These are phyloP conservation scores for Ditylenchus weischeri DNA, from an alignment of 2,888 invertebrate genomes.

Conservation along the genomic window DNA sequence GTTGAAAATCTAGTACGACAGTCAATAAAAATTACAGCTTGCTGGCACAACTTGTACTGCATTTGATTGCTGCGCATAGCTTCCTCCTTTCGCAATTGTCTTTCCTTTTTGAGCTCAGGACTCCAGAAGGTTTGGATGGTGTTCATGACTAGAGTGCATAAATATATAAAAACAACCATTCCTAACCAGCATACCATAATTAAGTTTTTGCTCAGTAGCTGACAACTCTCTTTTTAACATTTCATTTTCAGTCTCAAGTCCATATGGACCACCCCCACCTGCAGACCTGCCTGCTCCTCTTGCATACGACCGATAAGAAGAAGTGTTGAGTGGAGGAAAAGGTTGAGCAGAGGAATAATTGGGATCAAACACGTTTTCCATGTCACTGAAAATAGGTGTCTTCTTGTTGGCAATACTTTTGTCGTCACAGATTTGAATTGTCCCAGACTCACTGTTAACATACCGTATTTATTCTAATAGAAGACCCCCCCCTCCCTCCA, in stretches of 20 bases:
- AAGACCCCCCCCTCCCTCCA: too few relatives aligned
- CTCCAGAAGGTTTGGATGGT: constrained; percentile 99
- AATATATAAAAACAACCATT: too few relatives aligned
- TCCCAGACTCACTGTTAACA: too few relatives aligned
- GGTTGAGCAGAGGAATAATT: too few relatives aligned
- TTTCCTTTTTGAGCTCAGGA: constrained; percentile 96
- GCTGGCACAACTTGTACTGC: constrained; percentile 36
- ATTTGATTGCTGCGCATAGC: constrained; percentile 64
- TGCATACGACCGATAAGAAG: neutral
- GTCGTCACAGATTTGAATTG: too few relatives aligned
- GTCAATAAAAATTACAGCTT: constrained; percentile 25
- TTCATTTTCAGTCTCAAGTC: constrained; percentile 18
- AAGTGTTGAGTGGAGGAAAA: neutral
- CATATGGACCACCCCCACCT: constrained; percentile 8
- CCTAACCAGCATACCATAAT: constrained; percentile 25
- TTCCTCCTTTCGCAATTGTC: constrained; percentile 92
- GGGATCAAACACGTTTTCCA: too few relatives aligned
- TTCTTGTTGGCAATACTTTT: too few relatives aligned
- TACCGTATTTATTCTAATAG: too few relatives aligned
- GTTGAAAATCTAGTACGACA: too few relatives aligned
- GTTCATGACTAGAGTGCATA: constrained; percentile 73
- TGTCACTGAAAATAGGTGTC: too few relatives aligned
- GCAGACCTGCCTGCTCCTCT: too few relatives aligned
- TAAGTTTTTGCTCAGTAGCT: constrained; percentile 49
- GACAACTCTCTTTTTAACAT: constrained; percentile 41